Conservation (phyloP, 2,113 vertebrate genomes). For the Dicrurus megarhynchus region DNA sequence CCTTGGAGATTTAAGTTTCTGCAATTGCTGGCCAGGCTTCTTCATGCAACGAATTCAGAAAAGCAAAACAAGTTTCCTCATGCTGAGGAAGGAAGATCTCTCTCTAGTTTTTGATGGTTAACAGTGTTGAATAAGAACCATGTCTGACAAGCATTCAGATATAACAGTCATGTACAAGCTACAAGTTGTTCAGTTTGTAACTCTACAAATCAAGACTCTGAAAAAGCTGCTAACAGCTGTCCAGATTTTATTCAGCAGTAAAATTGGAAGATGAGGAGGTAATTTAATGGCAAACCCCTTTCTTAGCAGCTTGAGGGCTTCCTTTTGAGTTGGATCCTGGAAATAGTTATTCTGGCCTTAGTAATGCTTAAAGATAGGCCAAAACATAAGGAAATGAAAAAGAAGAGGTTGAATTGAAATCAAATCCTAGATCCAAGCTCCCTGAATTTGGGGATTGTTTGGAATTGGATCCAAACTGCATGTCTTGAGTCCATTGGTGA, state of each 20-base stretch:
- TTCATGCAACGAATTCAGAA: background rate
- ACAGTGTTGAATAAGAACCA: background rate
- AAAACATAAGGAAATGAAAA: background rate
- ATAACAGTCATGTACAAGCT: background rate
- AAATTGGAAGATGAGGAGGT: constrained; percentile 33
- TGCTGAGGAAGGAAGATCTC: background rate
- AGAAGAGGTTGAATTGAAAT: background rate
- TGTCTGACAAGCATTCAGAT: background rate
- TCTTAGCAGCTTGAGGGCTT: constrained; percentile 19
- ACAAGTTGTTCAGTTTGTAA: constrained; percentile 27
- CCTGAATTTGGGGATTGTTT: constrained; percentile 4
- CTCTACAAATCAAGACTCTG: constrained; percentile 15
- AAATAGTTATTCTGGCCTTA: constrained; percentile 8
- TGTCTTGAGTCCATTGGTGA: background rate
- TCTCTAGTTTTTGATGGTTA: background rate
- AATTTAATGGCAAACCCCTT: constrained; percentile 25
- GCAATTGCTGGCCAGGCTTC: constrained; percentile 14
- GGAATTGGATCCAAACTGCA: background rate
- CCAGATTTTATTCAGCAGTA: constrained; percentile 18
- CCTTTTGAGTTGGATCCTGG: constrained; percentile 33
- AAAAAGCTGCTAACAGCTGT: constrained; percentile 35
- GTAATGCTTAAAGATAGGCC: background rate
- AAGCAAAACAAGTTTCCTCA: constrained; percentile 50
- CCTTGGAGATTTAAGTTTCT: constrained; percentile 44
- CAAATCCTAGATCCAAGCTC: background rate